These are phyloP conservation scores for Artibeus jamaicensis DNA, from an alignment of 2,797 vertebrate species.

Conservation along the genomic window DNA sequence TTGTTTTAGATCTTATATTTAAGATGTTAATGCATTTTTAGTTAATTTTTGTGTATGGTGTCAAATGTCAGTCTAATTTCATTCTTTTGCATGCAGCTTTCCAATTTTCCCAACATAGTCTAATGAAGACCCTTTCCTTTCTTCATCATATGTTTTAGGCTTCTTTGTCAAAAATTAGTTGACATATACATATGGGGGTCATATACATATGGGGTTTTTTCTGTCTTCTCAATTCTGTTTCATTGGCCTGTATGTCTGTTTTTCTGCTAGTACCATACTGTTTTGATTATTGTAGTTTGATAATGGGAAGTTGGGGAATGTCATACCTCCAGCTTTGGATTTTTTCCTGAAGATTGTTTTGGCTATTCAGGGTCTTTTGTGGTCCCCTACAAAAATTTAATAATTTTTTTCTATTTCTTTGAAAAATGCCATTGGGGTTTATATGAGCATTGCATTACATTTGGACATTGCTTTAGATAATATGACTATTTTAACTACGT, in stretches of 20 bases:
- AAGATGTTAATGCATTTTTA: neutral
- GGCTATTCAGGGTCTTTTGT: neutral
- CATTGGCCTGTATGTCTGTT: neutral
- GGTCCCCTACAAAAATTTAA: neutral
- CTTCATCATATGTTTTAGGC: neutral
- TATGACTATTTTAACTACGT: neutral
- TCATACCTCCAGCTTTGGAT: neutral
- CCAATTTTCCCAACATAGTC: neutral
- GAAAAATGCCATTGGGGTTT: neutral
- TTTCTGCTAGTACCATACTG: neutral
- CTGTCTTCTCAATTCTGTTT: neutral
- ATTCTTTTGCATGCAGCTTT: neutral
- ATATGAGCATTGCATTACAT: neutral
- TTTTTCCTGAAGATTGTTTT: neutral
- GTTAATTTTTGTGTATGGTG: neutral
- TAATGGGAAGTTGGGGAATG: neutral
- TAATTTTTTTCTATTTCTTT: neutral
- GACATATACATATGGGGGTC: neutral
- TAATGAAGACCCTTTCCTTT: neutral
- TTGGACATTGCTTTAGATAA: neutral
- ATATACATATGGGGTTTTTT: neutral
- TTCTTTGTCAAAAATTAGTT: neutral
- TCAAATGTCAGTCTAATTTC: neutral
- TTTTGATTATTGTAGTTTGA: neutral
- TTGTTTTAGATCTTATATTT: neutral